Percentiles rank a stretch among this genome's conserved stretches.
phyloP scores from a whole-genome alignment of 2,797 vertebrate species.

The Periophthalmus magnuspinnatus region DNA sequence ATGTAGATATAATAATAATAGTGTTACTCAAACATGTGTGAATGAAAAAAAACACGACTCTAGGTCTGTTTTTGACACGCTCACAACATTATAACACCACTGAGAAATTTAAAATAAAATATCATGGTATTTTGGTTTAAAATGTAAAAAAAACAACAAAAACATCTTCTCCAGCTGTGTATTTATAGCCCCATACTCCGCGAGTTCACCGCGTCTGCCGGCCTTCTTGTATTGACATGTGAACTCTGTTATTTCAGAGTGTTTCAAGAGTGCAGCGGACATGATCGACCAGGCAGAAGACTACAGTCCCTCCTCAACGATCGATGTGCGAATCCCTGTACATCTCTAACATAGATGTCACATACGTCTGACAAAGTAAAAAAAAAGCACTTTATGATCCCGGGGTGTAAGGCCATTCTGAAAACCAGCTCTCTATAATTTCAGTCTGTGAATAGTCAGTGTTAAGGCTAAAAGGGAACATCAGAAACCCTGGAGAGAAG shows the following conservation, averaged over 20 bases:
- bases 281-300: constrained; percentile 11
- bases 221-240: background rate
- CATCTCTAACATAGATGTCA: constrained; percentile 6
- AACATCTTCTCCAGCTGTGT: background rate
- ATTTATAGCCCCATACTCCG: background rate
- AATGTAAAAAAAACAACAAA: background rate
- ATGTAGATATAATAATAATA: too few species aligned
- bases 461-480: constrained; percentile 35
- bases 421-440: constrained; percentile 4
- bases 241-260: constrained; percentile 5
- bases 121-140: too few species aligned
- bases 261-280: background rate
- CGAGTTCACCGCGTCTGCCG: background rate
- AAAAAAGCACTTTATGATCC: background rate
- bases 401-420: background rate
- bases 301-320: background rate
- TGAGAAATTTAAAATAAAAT: too few species aligned
- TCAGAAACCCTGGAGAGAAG: constrained; percentile 46
- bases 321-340: background rate
- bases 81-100: too few species aligned
- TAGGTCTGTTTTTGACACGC: too few species aligned
- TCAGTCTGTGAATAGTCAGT: background rate
- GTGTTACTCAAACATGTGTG: too few species aligned
- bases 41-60: too few species aligned
- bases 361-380: background rate